Conservation (phyloP, 2,113 vertebrate genomes). For the Platysteira castanea region DNA sequence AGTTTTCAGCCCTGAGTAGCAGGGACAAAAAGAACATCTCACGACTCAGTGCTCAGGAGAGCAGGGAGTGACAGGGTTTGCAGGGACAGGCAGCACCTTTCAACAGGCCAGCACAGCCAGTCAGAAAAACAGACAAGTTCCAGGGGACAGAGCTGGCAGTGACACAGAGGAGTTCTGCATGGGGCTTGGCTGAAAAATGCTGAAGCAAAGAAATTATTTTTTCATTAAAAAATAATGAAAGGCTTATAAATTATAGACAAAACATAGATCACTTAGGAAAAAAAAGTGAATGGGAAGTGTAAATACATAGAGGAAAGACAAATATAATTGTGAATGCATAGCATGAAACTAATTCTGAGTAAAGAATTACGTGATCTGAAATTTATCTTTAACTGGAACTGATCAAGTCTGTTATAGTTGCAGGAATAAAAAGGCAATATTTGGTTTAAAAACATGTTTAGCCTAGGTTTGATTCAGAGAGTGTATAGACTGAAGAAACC, state of each 20-base stretch:
- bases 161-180: background rate
- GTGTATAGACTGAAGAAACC: background rate
- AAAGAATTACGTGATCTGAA: constrained; percentile 14
- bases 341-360: constrained; percentile 19
- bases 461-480: constrained; percentile 11
- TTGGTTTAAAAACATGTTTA: constrained; percentile 18
- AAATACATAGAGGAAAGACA: constrained; percentile 24
- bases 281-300: background rate
- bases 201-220: background rate
- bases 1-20: background rate
- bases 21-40: background rate
- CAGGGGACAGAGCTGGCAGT: background rate
- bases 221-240: constrained; percentile 30
- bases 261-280: background rate
- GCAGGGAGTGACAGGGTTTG: background rate
- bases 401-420: background rate
- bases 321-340: constrained; percentile 4
- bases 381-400: constrained; percentile 9
- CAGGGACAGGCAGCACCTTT: background rate
- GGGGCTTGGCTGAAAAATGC: background rate
- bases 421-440: constrained; percentile 3
- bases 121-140: background rate
- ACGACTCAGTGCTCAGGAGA: background rate
- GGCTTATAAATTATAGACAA: constrained; percentile 27
- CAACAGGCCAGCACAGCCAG: background rate